phyloP scores from a whole-genome alignment of 2,888 invertebrate genomes.

The Polydrusus cervinus region DNA sequence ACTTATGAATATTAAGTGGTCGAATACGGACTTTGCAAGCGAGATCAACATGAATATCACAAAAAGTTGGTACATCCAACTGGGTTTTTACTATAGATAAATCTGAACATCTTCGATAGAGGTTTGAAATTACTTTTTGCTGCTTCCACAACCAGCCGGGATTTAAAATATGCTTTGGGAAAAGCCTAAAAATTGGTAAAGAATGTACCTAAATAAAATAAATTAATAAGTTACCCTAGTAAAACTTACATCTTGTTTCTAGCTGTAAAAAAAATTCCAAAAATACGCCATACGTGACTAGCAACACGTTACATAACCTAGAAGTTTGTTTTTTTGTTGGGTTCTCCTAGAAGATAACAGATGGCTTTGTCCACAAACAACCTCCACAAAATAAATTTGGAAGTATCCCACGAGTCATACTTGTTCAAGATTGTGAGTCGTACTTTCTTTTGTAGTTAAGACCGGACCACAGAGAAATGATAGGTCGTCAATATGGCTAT shows the following conservation, averaged over 20 bases:
- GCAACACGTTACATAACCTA: constrained; percentile 32
- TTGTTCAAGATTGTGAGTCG: too few species aligned
- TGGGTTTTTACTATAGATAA: constrained; percentile 56
- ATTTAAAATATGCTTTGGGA: constrained; percentile 29
- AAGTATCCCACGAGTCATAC: too few species aligned
- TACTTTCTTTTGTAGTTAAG: too few species aligned
- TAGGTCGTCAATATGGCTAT: too few species aligned
- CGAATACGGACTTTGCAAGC: constrained; percentile 63
- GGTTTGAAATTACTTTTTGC: not conserved
- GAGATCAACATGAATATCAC: constrained; percentile 63
- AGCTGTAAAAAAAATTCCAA: not conserved
- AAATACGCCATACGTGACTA: constrained; percentile 26
- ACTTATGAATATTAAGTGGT: constrained; percentile 66
- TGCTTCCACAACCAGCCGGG: constrained; percentile 12
- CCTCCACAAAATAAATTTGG: too few species aligned
- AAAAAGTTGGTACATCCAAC: constrained; percentile 62
- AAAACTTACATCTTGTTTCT: constrained; percentile 19
- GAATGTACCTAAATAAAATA: not conserved
- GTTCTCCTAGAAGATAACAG: not conserved
- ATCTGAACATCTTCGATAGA: constrained; percentile 46
- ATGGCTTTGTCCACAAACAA: not conserved
- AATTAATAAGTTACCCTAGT: not conserved
- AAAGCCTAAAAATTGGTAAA: constrained; percentile 23
- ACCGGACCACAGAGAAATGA: too few species aligned
- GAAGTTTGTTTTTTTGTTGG: constrained; percentile 18